Evolutionary conservation across 2,888 invertebrate species (phyloP).

Genomic region (Ephialtes manifestator): DNA sequence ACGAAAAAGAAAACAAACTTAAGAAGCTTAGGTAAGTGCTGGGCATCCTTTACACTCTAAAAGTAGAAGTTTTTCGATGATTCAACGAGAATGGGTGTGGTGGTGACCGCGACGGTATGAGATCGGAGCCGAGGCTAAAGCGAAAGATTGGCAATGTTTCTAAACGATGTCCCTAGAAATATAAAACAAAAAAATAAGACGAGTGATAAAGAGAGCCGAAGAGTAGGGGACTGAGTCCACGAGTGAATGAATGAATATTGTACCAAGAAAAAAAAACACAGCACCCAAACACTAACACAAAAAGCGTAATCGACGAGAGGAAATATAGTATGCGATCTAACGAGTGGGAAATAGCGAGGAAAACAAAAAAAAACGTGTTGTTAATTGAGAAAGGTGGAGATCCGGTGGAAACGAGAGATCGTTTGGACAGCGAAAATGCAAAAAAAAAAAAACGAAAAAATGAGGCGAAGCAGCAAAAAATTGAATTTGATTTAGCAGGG

Average conservation of each 20-base stretch:
- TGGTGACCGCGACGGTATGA: conserved; percentile 73
- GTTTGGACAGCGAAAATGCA: conserved; percentile 62
- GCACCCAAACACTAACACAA: conserved; percentile 27
- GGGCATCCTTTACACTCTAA: conserved; percentile 29
- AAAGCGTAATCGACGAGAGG: conserved; percentile 41
- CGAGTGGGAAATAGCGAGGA: conserved; percentile 47
- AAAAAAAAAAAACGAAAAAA: conserved; percentile 62
- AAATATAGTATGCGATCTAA: conserved; percentile 38
- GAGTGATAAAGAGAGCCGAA: conserved; percentile 41
- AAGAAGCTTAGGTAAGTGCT: conserved; percentile 44
- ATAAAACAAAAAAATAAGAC: conserved; percentile 50
- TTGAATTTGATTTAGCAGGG: conserved; percentile 85
- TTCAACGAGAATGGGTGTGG: conserved; percentile 76
- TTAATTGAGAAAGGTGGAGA: conserved; percentile 39
- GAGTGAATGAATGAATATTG: conserved; percentile 54
- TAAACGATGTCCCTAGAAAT: conserved; percentile 47
- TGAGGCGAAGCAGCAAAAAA: conserved; percentile 75
- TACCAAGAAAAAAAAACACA: conserved; percentile 34
- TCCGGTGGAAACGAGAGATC: conserved; percentile 29
- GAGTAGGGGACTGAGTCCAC: conserved; percentile 30
- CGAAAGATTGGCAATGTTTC: conserved; percentile 75
- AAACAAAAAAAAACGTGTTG: conserved; percentile 24
- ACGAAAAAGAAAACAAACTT: conserved; percentile 34
- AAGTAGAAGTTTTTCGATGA: conserved; percentile 68
- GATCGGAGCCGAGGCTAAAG: conserved; percentile 71